These are phyloP conservation scores for Prionace glauca DNA, from an alignment of 2,797 vertebrate genomes.

Conservation along the genomic window DNA sequence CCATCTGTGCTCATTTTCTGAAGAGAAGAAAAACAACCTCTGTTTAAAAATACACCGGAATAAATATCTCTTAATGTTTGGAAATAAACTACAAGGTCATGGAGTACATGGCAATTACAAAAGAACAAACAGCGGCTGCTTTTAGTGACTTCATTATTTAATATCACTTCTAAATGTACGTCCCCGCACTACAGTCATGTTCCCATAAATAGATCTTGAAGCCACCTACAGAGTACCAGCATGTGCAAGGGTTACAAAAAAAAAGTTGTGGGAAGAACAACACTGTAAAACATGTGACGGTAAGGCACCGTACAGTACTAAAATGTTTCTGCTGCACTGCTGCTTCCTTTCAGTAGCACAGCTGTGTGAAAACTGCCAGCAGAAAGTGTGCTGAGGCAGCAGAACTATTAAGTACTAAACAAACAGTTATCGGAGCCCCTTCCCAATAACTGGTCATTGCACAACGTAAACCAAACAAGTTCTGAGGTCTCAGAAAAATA, in stretches of 20 bases:
- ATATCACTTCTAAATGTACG: conserved; percentile 44
- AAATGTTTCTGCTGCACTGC: conserved; percentile 71
- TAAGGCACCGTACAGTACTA: neutral
- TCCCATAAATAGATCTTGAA: conserved; percentile 57
- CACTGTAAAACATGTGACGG: neutral
- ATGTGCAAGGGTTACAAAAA: conserved; percentile 53
- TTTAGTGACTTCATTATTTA: conserved; percentile 59
- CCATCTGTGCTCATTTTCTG: conserved; percentile 96
- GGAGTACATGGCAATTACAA: conserved; percentile 79
- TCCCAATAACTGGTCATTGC: conserved; percentile 88
- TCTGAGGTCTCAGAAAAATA: neutral
- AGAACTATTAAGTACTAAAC: conserved; percentile 95
- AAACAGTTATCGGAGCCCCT: conserved; percentile 95
- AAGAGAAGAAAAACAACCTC: conserved; percentile 65
- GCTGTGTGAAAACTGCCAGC: conserved; percentile 98
- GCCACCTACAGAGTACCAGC: conserved; percentile 48
- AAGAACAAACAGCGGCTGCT: conserved; percentile 65
- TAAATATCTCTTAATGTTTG: conserved; percentile 68
- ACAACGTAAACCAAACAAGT: conserved; percentile 66
- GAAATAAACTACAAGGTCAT: conserved; percentile 80
- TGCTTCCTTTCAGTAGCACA: conserved; percentile 90
- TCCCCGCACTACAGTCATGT: conserved; percentile 44
- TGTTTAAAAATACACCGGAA: conserved; percentile 72
- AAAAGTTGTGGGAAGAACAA: conserved; percentile 34
- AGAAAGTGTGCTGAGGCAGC: conserved; percentile 95